A percentile compares a stretch with the other conserved stretches of the same genome.
phyloP scores from a whole-genome alignment of 2,113 vertebrate species.

The Petromus typicus region DNA sequence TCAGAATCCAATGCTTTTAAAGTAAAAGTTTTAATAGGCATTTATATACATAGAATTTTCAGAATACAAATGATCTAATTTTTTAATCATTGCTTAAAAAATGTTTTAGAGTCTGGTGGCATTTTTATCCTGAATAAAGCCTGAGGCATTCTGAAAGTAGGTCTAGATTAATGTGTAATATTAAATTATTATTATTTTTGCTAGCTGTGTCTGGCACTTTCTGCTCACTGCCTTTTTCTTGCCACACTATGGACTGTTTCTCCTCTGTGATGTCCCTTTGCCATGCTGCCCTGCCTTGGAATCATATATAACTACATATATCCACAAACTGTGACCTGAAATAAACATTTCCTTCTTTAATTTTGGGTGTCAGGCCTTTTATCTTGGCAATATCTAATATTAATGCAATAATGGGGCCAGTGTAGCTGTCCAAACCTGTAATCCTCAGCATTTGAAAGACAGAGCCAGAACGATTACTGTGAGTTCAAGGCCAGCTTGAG shows the following conservation, averaged over 20 bases:
- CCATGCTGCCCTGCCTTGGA: not conserved
- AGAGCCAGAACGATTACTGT: not conserved
- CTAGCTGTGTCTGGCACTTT: not conserved
- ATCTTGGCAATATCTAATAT: not conserved
- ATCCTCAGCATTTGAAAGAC: too few relatives aligned
- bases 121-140: not conserved
- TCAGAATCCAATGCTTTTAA: constrained; percentile 37
- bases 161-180: not conserved
- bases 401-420: too few relatives aligned
- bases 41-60: not conserved
- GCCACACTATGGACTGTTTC: not conserved
- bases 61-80: constrained; percentile 7
- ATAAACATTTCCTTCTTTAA: not conserved
- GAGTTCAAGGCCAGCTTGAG: not conserved
- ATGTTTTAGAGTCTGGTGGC: not conserved
- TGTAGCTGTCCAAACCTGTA: too few relatives aligned
- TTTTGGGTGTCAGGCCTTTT: not conserved
- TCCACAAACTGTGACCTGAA: not conserved
- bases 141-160: not conserved
- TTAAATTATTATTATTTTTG: not conserved
- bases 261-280: not conserved
- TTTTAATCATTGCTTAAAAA: not conserved
- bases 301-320: not conserved
- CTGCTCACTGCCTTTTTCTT: not conserved
- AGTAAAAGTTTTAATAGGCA: not conserved